Conservation (phyloP, 2,888 invertebrate species). For the Meloe dianella region DNA sequence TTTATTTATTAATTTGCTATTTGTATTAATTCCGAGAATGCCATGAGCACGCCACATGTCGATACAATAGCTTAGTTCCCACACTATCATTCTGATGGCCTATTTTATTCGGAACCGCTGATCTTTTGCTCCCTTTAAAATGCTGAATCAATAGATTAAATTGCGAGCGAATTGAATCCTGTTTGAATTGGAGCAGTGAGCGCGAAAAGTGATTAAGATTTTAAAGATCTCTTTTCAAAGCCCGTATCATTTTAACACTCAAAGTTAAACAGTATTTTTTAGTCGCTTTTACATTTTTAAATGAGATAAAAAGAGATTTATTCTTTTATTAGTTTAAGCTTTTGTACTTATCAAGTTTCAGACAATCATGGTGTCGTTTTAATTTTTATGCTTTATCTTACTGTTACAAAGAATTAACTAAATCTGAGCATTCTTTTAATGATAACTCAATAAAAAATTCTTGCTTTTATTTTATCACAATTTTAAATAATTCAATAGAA, state of each 20-base stretch:
- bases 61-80: constrained; percentile 56
- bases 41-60: constrained; percentile 55
- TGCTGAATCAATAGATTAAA: constrained; percentile 59
- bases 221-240: constrained; percentile 53
- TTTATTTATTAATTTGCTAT: constrained; percentile 46
- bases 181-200: constrained; percentile 52
- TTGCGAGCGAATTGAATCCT: constrained; percentile 52
- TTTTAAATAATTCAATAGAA: no score
- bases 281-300: constrained; percentile 55
- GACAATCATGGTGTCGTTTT: constrained; percentile 51
- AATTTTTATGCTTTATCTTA: constrained; percentile 46
- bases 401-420: background rate
- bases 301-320: constrained; percentile 55
- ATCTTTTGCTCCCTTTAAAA: constrained; percentile 59
- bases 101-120: constrained; percentile 56
- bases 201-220: constrained; percentile 59
- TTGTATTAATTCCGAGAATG: constrained; percentile 49
- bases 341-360: constrained; percentile 50
- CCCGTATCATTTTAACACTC: constrained; percentile 55
- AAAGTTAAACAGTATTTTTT: constrained; percentile 57
- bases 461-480: no score
- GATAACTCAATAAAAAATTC: background rate
- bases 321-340: constrained; percentile 53
- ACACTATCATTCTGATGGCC: constrained; percentile 57
- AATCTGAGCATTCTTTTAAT: constrained; percentile 3